These are phyloP conservation scores for Schizothorax lantsangensis DNA, from an alignment of 2,797 vertebrate species.

Conservation along the genomic window DNA sequence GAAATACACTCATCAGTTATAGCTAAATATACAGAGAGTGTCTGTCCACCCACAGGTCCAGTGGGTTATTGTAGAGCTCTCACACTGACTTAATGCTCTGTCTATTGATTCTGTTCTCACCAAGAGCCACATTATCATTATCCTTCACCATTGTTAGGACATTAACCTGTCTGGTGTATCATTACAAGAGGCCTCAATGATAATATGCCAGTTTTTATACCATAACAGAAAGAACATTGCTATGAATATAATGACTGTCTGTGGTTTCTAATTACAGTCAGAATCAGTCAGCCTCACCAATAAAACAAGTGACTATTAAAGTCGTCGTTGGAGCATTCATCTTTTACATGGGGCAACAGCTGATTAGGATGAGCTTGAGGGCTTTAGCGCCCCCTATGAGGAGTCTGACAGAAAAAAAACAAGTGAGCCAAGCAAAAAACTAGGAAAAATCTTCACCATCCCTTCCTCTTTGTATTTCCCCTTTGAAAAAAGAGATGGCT, in stretches of 20 bases:
- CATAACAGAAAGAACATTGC: neutral
- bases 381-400: slow-evolving; percentile 15
- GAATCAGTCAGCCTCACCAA: slow-evolving; percentile 2
- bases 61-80: slow-evolving; percentile 61
- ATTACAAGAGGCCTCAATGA: slow-evolving; percentile 32
- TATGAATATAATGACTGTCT: slow-evolving; percentile 20
- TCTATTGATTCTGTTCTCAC: slow-evolving; percentile 48
- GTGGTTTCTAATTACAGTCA: slow-evolving; percentile 21
- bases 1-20: slow-evolving; percentile 76
- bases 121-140: slow-evolving; percentile 44
- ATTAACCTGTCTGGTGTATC: slow-evolving; percentile 32
- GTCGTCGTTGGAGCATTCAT: neutral
- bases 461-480: slow-evolving; percentile 78
- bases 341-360: neutral
- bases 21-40: slow-evolving; percentile 71
- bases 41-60: slow-evolving; percentile 40
- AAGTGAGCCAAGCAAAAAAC: slow-evolving; percentile 40
- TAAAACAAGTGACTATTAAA: slow-evolving; percentile 6
- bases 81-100: slow-evolving; percentile 44
- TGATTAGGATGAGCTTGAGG: neutral
- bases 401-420: neutral
- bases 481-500: slow-evolving; percentile 73
- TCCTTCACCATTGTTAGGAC: slow-evolving; percentile 26
- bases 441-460: slow-evolving; percentile 64
- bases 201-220: slow-evolving; percentile 8